These are phyloP conservation scores for Otus scops DNA, from an alignment of 2,797 vertebrate genomes.

Conservation along the genomic window DNA sequence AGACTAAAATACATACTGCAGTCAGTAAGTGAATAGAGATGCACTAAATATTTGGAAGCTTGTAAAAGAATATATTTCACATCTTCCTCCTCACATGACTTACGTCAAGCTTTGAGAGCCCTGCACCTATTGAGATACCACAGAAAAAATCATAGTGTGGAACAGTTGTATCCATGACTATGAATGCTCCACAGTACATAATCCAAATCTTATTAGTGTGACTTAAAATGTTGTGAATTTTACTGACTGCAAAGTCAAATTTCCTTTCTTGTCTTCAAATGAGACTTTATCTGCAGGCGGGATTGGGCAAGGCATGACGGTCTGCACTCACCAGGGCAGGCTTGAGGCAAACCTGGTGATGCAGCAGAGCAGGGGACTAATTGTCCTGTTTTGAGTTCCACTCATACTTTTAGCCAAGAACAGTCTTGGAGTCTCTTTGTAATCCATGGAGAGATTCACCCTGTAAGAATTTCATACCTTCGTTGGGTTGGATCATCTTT, in stretches of 20 bases:
- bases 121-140: not conserved
- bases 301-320: not conserved
- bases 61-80: not conserved
- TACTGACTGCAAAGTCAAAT: not conserved
- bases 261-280: not conserved
- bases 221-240: not conserved
- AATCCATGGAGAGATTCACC: not conserved
- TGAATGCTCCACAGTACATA: not conserved
- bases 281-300: not conserved
- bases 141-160: not conserved
- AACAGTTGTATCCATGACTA: not conserved
- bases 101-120: not conserved
- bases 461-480: not conserved
- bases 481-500: not conserved
- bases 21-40: not conserved
- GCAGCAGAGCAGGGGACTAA: not conserved
- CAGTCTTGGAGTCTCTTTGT: not conserved
- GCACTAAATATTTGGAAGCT: not conserved
- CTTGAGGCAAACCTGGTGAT: not conserved
- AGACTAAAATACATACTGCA: not conserved
- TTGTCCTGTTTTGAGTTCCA: not conserved
- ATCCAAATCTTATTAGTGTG: not conserved
- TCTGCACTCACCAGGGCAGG: no score
- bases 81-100: not conserved
- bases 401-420: not conserved